These are phyloP conservation scores for Cygnus atratus DNA, from an alignment of 2,113 vertebrate genomes.

Conservation along the genomic window DNA sequence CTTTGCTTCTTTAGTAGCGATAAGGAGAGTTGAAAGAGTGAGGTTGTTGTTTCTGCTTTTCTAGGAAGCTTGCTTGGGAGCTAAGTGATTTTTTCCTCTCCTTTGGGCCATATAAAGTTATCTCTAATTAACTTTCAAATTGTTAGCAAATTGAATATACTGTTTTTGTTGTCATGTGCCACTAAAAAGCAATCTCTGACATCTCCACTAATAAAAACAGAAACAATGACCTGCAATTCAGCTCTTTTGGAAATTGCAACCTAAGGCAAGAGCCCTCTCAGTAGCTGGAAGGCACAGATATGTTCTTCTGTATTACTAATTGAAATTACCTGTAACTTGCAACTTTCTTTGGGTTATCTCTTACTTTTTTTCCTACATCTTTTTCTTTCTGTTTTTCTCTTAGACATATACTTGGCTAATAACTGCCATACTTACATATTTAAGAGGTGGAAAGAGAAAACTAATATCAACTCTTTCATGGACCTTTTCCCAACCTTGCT, in stretches of 20 bases:
- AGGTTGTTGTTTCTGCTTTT: neutral
- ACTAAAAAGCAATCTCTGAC: neutral
- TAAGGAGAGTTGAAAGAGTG: neutral
- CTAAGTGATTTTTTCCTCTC: neutral
- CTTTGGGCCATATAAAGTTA: neutral
- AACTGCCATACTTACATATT: neutral
- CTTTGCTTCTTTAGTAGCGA: neutral
- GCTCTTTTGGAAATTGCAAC: neutral
- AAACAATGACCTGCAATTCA: neutral
- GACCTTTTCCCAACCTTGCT: slow-evolving; percentile 31
- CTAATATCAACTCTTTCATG: neutral
- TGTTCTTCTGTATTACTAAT: neutral
- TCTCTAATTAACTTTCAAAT: neutral
- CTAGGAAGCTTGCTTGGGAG: neutral
- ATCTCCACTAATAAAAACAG: neutral
- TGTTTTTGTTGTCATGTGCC: neutral
- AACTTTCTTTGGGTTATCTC: neutral
- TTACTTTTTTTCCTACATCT: neutral
- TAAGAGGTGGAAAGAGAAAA: slow-evolving; percentile 17
- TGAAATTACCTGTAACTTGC: neutral
- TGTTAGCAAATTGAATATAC: neutral
- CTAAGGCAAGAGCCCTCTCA: neutral
- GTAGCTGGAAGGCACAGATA: neutral
- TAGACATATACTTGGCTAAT: neutral
- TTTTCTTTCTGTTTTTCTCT: neutral